phyloP scores from a whole-genome alignment of 2,888 invertebrate species.

The Myathropa florea region DNA sequence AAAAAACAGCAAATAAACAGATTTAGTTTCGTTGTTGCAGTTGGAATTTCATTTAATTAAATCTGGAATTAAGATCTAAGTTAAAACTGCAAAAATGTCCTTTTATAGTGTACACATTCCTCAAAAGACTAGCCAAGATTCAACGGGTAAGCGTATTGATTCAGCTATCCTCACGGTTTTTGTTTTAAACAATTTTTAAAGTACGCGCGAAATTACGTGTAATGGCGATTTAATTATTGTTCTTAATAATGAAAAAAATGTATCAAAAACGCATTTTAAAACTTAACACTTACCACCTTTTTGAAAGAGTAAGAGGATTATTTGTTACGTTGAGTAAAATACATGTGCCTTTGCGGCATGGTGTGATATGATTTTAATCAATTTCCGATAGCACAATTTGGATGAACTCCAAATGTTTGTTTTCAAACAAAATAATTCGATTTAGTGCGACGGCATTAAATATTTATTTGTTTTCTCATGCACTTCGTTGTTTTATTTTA shows the following conservation, averaged over 20 bases:
- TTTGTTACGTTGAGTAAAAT: conserved; percentile 1
- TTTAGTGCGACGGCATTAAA: not conserved
- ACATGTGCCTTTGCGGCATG: conserved; percentile 5
- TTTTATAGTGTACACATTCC: conserved; percentile 65
- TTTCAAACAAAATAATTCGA: conserved; percentile 53
- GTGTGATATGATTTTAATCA: conserved; percentile 7
- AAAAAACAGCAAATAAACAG: conserved; percentile 66
- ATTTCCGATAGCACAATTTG: conserved; percentile 13
- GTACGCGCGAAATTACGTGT: conserved; percentile 13
- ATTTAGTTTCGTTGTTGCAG: conserved; percentile 31
- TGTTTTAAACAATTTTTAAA: not conserved
- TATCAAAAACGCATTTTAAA: not conserved
- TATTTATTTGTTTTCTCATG: not conserved
- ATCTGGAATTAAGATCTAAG: not conserved
- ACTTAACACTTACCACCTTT: not conserved
- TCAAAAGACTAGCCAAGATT: conserved; percentile 39
- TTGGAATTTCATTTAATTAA: conserved; percentile 21
- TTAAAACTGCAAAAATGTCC: conserved; percentile 45
- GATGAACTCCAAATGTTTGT: conserved; percentile 42
- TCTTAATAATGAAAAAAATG: not conserved
- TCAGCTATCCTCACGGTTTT: not conserved
- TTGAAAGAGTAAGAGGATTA: not conserved
- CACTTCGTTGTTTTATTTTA: not conserved
- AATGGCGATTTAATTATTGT: not conserved
- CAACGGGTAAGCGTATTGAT: conserved; percentile 29